Evolutionary conservation across 2,888 invertebrate species (phyloP), one percentile per base, ranked within the genome.

Genomic region (Drosophila niveifrons): DNA sequence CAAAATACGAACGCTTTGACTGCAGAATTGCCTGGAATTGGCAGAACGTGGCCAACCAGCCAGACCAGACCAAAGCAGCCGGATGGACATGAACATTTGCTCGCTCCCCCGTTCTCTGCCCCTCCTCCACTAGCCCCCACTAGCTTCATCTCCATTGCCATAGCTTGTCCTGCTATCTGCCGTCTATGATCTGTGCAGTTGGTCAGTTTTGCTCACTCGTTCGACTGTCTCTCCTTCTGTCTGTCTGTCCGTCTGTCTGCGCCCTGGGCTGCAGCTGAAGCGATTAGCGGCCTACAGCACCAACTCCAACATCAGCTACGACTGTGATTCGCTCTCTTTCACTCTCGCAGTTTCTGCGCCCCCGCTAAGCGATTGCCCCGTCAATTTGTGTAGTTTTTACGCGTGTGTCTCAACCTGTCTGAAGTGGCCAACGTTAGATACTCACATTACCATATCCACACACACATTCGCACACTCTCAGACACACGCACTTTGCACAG

Each of bases 1-100:
- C 91, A 91, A 91, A 91, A 89, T 91, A 78, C 91, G 88, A 91
- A 90, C 90, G 90, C 90, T 89, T 90, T 90, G 90, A 88, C 90
- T 90, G 85, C 85, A 86, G 85, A 86, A 86, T 86, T 86, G 89
- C 88, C 88, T 84, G 85, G 90, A 91, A 91, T 91, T 90, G 90
- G 82, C 74, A 81, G 83, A 89, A 87, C 85, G 85, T 82, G 90
- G 79, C 75, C 67, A 55, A 48, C 41, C 74, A 62, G 67, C 2
- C 65, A 23, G 50, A 52, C 52, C 71, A 61, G 68, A 23, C 52
- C 66, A 39, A 43, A 64, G 55, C 34, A 43, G 39, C 39, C 61
- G 79, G 66, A 75, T 68, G 85, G 73, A 88, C 85, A 76, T 86
- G 64, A 65, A 58, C 68, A 84, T 82, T 84, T 72, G 75, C 75